phyloP scores from a whole-genome alignment of 64 coral and sea anemone genomes.

The Montipora foliosa region DNA sequence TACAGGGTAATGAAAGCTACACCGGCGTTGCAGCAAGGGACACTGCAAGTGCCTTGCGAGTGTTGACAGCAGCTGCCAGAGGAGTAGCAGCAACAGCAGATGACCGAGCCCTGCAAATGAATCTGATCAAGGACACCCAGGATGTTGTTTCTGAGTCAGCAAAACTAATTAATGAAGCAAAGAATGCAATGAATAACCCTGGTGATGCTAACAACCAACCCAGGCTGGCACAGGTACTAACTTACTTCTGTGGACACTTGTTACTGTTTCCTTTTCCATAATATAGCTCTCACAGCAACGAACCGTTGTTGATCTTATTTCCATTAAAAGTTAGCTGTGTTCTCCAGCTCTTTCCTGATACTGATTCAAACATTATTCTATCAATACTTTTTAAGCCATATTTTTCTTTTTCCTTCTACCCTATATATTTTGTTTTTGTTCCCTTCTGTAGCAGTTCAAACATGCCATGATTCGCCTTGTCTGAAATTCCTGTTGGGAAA shows the following conservation, averaged over 20 bases:
- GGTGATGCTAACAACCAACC: slow-evolving; percentile 91
- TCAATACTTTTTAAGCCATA: no score
- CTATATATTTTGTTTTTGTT: no score
- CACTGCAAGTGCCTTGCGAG: slow-evolving; percentile 89
- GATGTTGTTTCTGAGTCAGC: slow-evolving; percentile 90
- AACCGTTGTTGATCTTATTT: no score
- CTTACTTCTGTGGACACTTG: not conserved
- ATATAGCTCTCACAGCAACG: no score
- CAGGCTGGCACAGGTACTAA: slow-evolving; percentile 82
- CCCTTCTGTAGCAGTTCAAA: no score
- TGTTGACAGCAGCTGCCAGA: slow-evolving; percentile 88
- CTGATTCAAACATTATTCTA: no score
- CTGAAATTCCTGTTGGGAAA: no score
- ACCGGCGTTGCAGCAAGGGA: slow-evolving; percentile 96
- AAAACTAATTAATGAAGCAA: slow-evolving; percentile 91
- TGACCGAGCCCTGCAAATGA: slow-evolving; percentile 84
- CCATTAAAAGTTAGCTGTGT: no score
- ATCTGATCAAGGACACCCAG: slow-evolving; percentile 91
- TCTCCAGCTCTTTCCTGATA: no score
- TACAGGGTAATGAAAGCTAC: slow-evolving; percentile 94
- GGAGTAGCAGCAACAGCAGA: slow-evolving; percentile 88
- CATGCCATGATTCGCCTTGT: no score
- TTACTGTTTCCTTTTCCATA: no score
- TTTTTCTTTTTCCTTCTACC: no score
- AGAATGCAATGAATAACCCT: slow-evolving; percentile 89